Percentiles rank a stretch among this genome's conserved stretches.
Conservation (phyloP, 1,140 invertebrate genomes). For the Zaprionus vittiger region DNA sequence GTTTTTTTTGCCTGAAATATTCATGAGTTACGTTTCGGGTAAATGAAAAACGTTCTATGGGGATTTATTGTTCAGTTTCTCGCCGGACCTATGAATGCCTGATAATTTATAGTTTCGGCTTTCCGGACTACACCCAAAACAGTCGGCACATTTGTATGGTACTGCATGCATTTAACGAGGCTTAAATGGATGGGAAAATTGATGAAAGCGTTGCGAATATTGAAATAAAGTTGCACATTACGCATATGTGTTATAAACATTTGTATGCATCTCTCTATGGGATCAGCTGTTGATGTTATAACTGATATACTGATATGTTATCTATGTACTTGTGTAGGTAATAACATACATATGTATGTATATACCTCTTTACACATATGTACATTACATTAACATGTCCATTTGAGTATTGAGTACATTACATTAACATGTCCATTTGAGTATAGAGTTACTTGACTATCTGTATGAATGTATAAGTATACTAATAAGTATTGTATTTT, state of each 20-base stretch:
- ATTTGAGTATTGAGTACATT: no score
- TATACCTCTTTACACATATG: no score
- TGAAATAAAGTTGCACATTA: background rate
- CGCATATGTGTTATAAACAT: background rate
- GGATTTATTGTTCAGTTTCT: conserved; percentile 65
- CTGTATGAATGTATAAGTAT: no score
- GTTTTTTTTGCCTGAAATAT: conserved; percentile 61
- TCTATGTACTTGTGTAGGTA: no score
- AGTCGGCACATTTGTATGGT: conserved; percentile 27
- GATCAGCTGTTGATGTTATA: background rate
- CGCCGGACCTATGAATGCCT: conserved; percentile 60
- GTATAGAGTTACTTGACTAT: no score
- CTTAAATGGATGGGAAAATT: conserved; percentile 39
- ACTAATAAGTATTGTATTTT: no score
- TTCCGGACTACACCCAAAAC: conserved; percentile 22
- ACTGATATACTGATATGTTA: background rate
- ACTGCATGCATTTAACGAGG: conserved; percentile 52
- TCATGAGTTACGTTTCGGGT: conserved; percentile 78
- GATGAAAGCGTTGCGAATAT: background rate
- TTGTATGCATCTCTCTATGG: background rate
- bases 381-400: no score
- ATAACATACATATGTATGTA: no score
- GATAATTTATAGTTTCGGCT: conserved; percentile 72
- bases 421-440: no score
- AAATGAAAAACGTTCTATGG: conserved; percentile 75